Conservation (phyloP, 1,140 invertebrate genomes). For the Bombus superbus region DNA sequence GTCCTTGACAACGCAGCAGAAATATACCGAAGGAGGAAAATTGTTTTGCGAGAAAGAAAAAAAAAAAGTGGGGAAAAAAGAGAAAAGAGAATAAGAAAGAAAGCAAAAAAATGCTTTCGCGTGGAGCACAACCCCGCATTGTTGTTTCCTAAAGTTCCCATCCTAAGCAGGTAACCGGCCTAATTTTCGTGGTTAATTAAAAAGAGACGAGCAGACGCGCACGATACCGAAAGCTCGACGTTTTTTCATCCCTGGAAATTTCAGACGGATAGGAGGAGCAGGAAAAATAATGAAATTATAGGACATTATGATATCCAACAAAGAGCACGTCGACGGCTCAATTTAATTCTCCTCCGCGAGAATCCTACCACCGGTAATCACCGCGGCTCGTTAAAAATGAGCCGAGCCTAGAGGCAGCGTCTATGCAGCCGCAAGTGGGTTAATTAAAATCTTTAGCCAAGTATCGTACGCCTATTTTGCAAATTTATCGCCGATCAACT, state of each 20-base stretch:
- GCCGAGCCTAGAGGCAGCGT: background rate
- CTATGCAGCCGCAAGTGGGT: slow-evolving; percentile 49
- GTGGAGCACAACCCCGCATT: background rate
- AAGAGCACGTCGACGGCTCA: slow-evolving; percentile 42
- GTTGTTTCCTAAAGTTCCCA: slow-evolving; percentile 11
- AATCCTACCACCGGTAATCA: slow-evolving; percentile 14
- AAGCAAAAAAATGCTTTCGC: background rate
- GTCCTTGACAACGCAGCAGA: slow-evolving; percentile 7
- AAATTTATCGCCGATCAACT: slow-evolving; percentile 34
- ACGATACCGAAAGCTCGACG: background rate
- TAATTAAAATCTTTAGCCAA: slow-evolving; percentile 56
- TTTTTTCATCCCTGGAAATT: slow-evolving; percentile 22
- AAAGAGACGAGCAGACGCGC: background rate
- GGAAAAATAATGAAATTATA: slow-evolving; percentile 46
- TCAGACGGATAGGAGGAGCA: background rate
- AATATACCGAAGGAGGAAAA: background rate
- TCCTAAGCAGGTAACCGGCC: slow-evolving; percentile 16
- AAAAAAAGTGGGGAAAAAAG: background rate
- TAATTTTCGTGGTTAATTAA: slow-evolving; percentile 34
- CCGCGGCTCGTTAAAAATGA: slow-evolving; percentile 48
- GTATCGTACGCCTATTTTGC: slow-evolving; percentile 22
- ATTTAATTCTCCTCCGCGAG: slow-evolving; percentile 47
- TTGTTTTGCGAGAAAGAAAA: background rate
- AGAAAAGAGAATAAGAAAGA: background rate
- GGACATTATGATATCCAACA: slow-evolving; percentile 51